Percentiles rank a stretch among this genome's conserved stretches.
Conservation (phyloP, 2,888 invertebrate species). For the Rotaria magnacalcarata region DNA sequence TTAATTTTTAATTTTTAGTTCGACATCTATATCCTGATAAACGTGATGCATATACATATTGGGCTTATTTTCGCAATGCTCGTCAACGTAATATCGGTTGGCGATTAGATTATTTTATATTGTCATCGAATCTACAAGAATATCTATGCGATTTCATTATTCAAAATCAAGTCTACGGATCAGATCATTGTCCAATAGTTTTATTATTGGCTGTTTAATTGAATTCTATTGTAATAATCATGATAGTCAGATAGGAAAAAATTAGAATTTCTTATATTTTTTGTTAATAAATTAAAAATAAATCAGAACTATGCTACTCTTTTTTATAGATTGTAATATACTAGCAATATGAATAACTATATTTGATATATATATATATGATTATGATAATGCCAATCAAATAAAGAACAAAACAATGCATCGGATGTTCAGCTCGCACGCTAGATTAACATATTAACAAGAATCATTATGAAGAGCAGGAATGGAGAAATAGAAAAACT, state of each 20-base stretch:
- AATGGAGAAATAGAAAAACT: not conserved
- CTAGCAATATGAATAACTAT: not conserved
- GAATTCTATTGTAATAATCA: not conserved
- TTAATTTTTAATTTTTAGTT: constrained; percentile 67
- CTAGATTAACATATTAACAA: not conserved
- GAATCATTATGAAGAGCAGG: not conserved
- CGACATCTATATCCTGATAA: constrained; percentile 78
- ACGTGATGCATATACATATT: constrained; percentile 80
- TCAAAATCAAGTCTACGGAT: constrained; percentile 75
- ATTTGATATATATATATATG: not conserved
- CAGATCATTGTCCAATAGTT: constrained; percentile 86
- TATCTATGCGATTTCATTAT: constrained; percentile 80
- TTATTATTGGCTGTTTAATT: constrained; percentile 28
- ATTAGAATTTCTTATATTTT: not conserved
- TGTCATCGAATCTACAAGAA: constrained; percentile 60
- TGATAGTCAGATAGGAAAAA: not conserved
- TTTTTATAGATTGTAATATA: not conserved
- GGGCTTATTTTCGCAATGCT: constrained; percentile 85
- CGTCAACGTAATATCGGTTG: constrained; percentile 88
- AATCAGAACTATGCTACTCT: not conserved
- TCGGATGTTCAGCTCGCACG: not conserved
- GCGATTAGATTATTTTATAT: constrained; percentile 62
- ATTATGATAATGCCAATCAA: not conserved
- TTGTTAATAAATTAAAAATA: not conserved
- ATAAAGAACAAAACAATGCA: not conserved